These are phyloP conservation scores for Eulacestoma nigropectus DNA, from an alignment of 2,113 vertebrate species.

Conservation along the genomic window DNA sequence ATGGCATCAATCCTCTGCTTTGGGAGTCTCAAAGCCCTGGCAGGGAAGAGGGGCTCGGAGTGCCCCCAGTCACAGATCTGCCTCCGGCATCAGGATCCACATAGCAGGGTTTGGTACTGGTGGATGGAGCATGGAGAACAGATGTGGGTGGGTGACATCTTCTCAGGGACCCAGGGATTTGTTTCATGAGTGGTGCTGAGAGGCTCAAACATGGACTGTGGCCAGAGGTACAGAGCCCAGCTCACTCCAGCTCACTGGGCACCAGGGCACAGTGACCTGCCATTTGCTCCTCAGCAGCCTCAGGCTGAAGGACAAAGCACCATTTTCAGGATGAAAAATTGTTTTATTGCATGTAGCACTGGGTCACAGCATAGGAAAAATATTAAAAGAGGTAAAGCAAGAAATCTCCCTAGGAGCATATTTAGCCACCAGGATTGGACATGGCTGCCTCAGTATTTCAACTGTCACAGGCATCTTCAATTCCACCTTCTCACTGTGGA, in stretches of 20 bases:
- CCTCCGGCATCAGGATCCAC: not conserved
- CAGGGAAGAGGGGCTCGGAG: not conserved
- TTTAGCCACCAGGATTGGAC: not conserved
- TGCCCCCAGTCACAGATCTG: not conserved
- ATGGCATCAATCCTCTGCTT: not conserved
- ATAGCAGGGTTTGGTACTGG: fast-evolving
- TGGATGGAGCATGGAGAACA: not conserved
- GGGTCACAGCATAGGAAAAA: not conserved
- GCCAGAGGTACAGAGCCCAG: not conserved
- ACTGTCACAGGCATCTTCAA: not conserved
- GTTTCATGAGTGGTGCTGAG: not conserved
- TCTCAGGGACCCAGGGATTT: not conserved
- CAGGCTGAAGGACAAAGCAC: not conserved
- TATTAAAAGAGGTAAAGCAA: not conserved
- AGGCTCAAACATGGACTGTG: not conserved
- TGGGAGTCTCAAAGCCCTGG: not conserved
- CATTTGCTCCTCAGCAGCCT: not conserved
- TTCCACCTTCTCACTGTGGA: not conserved
- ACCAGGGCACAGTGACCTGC: not conserved
- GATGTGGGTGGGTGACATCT: not conserved
- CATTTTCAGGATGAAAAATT: not conserved
- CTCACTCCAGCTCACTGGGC: not conserved
- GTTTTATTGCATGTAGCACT: not conserved
- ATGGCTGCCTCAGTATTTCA: not conserved
- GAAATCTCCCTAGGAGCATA: not conserved